Conservation (phyloP, 2,797 vertebrate genomes). For the Danio albolineatus region DNA sequence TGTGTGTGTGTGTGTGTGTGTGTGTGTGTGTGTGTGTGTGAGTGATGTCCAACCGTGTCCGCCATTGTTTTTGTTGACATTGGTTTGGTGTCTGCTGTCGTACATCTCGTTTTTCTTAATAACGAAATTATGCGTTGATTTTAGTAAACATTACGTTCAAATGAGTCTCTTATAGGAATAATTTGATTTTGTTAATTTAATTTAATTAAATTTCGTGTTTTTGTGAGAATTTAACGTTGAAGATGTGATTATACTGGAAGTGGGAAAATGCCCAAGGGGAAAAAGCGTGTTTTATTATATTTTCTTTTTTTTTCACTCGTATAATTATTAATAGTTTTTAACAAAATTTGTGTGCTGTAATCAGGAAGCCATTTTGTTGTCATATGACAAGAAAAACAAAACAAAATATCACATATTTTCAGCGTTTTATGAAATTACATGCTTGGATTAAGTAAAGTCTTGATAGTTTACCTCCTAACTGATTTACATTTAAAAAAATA, state of each 20-base stretch:
- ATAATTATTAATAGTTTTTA: neutral
- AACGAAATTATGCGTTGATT: neutral
- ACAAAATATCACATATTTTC: neutral
- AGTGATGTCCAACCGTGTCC: conserved; percentile 62
- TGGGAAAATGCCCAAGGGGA: too few species aligned
- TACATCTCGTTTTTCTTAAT: neutral
- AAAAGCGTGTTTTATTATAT: neutral
- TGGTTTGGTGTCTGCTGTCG: conserved; percentile 52
- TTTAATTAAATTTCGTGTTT: neutral
- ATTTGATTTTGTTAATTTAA: neutral
- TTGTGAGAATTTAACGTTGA: neutral
- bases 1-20: conserved; percentile 24
- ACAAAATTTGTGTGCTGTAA: neutral
- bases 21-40: too few species aligned
- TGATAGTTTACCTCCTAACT: neutral
- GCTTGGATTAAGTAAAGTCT: neutral
- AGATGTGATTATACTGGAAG: neutral
- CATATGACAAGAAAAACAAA: conserved; percentile 20
- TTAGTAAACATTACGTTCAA: neutral
- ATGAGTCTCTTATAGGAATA: neutral
- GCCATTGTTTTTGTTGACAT: conserved; percentile 81
- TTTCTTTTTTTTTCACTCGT: neutral
- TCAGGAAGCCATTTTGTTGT: conserved; percentile 23
- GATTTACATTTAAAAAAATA: too few species aligned
- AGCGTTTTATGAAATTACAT: neutral